These are phyloP conservation scores for Drosophila ironensis DNA, from an alignment of 1,140 invertebrate species.

Conservation along the genomic window DNA sequence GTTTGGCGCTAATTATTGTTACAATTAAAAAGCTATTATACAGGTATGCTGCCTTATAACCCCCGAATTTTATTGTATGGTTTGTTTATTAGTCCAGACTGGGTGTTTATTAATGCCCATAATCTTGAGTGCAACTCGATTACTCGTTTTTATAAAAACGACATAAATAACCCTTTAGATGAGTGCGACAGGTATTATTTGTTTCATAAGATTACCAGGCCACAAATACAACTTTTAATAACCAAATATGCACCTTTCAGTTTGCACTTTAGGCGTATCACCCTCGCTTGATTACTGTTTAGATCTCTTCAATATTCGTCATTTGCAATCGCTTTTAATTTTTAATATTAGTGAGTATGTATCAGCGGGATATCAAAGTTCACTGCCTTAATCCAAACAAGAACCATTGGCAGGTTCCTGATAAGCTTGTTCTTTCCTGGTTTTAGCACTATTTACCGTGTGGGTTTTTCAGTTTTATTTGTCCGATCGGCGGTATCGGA, in stretches of 20 bases:
- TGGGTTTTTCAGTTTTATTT: slow-evolving; percentile 23
- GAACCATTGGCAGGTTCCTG: slow-evolving; percentile 23
- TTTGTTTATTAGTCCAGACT: too few relatives aligned
- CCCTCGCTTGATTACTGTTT: background rate
- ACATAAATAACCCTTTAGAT: background rate
- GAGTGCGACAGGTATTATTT: background rate
- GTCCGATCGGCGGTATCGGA: slow-evolving; percentile 1
- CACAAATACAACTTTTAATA: background rate
- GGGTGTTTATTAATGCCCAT: slow-evolving; percentile 15
- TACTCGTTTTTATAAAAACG: slow-evolving; percentile 4
- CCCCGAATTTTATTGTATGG: too few relatives aligned
- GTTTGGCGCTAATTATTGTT: too few relatives aligned
- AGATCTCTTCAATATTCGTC: slow-evolving; percentile 31
- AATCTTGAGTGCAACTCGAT: background rate
- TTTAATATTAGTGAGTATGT: too few relatives aligned
- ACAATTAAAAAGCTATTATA: too few relatives aligned
- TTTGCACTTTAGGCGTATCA: slow-evolving; percentile 1
- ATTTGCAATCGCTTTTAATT: slow-evolving; percentile 1
- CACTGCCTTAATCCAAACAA: slow-evolving; percentile 38
- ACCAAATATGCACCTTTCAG: background rate
- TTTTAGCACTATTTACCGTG: background rate
- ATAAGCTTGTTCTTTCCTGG: slow-evolving; percentile 35
- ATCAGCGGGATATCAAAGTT: slow-evolving; percentile 57
- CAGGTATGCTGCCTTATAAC: too few relatives aligned
- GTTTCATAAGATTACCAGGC: background rate